These are phyloP conservation scores for Epinotia demarniana DNA, from an alignment of 2,888 invertebrate genomes.

Conservation along the genomic window DNA sequence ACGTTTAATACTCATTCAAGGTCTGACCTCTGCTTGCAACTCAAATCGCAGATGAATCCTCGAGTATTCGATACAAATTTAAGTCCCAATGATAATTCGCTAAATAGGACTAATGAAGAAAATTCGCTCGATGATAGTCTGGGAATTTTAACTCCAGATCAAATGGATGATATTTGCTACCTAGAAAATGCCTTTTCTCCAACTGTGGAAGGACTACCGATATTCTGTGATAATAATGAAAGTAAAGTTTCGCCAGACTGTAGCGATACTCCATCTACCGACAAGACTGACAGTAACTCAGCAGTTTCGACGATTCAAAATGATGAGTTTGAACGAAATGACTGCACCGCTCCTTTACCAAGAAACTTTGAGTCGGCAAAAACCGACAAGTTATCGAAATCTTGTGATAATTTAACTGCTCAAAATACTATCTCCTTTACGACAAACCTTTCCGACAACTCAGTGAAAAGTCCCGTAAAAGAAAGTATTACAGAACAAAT, in stretches of 20 bases:
- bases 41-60: conserved; percentile 71
- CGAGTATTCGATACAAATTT: conserved; percentile 71
- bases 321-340: conserved; percentile 71
- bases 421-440: conserved; percentile 28
- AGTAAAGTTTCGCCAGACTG: conserved; percentile 78
- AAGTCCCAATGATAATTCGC: conserved; percentile 79
- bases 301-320: conserved; percentile 82
- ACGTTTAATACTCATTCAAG: conserved; percentile 75
- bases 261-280: conserved; percentile 84
- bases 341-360: conserved; percentile 41
- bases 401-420: conserved; percentile 48
- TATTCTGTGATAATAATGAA: conserved; percentile 75
- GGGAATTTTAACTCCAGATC: conserved; percentile 94
- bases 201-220: conserved; percentile 86
- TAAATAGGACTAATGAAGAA: conserved; percentile 86
- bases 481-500: conserved; percentile 34
- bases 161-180: conserved; percentile 90
- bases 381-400: conserved; percentile 56
- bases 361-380: conserved; percentile 35
- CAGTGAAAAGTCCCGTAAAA: conserved; percentile 39
- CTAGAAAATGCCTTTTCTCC: conserved; percentile 87
- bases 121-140: conserved; percentile 94
- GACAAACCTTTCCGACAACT: conserved; percentile 34
- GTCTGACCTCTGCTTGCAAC: conserved; percentile 77
- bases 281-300: conserved; percentile 83